phyloP scores from a whole-genome alignment of 2,888 invertebrate species.

The Bombylius discolor region DNA sequence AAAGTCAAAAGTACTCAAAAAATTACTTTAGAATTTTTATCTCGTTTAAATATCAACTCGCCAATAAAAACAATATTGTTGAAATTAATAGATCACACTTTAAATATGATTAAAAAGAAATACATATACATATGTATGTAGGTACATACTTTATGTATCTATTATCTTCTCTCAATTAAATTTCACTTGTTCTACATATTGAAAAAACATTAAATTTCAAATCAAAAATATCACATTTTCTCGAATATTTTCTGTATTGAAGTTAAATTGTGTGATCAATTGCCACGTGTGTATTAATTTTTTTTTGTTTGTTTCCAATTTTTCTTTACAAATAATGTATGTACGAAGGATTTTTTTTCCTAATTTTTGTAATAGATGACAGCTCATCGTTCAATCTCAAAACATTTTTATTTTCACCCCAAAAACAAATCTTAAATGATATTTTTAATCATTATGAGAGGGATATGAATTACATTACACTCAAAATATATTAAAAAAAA shows the following conservation, averaged over 20 bases:
- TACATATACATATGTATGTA: too few relatives aligned
- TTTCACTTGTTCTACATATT: not conserved
- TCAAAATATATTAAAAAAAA: too few relatives aligned
- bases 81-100: too few relatives aligned
- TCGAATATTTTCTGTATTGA: not conserved
- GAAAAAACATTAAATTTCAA: not conserved
- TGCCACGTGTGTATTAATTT: slow-evolving; percentile 1
- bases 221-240: not conserved
- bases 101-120: too few relatives aligned
- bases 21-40: too few relatives aligned
- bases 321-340: not conserved
- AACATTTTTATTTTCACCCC: slow-evolving; percentile 3
- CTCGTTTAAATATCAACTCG: too few relatives aligned
- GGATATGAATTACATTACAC: slow-evolving; percentile 1
- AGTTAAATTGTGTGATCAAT: not conserved
- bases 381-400: slow-evolving; percentile 3
- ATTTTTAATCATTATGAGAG: not conserved
- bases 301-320: too few relatives aligned
- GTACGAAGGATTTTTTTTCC: not conserved
- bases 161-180: too few relatives aligned
- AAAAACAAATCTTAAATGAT: not conserved
- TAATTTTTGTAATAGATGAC: not conserved
- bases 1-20: too few relatives aligned
- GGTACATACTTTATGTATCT: too few relatives aligned
- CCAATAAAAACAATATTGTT: too few relatives aligned